Percentiles rank a stretch among this genome's conserved stretches.
phyloP scores from a whole-genome alignment of 2,797 vertebrate species.

The Sebastes cheni region DNA sequence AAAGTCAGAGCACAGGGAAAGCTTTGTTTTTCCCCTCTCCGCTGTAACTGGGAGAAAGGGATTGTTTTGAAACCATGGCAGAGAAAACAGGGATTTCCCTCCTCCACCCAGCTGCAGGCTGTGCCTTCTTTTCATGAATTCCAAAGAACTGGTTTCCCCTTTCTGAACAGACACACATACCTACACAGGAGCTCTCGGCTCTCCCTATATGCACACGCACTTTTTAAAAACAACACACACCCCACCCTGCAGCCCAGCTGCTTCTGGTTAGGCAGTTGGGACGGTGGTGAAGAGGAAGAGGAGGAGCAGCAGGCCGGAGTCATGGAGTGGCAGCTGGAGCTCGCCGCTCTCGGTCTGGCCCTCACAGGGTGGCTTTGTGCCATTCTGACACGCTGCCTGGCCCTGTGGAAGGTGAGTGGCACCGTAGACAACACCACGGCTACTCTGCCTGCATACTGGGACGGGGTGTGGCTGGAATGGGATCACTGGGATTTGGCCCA shows the following conservation, averaged over 20 bases:
- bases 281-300: conserved; percentile 33
- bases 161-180: conserved; percentile 26
- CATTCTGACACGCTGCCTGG: conserved; percentile 87
- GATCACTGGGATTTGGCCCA: conserved; percentile 93
- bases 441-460: conserved; percentile 91
- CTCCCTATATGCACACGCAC: conserved; percentile 24
- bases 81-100: conserved; percentile 67
- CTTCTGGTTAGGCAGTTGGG: conserved; percentile 37
- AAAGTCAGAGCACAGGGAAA: conserved; percentile 43
- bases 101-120: conserved; percentile 50
- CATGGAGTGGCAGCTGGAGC: conserved; percentile 76
- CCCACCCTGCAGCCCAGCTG: conserved; percentile 54
- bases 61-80: conserved; percentile 81
- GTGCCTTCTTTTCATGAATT: conserved; percentile 57
- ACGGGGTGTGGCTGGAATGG: conserved; percentile 95
- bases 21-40: conserved; percentile 57
- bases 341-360: conserved; percentile 73
- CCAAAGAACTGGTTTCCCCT: conserved; percentile 67
- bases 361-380: conserved; percentile 89
- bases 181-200: background rate
- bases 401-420: conserved; percentile 92
- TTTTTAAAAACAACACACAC: conserved; percentile 16
- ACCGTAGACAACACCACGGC: conserved; percentile 90
- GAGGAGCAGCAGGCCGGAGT: conserved; percentile 39
- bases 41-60: conserved; percentile 26